Percentiles rank a stretch among this genome's conserved stretches.
Evolutionary conservation across 2,113 vertebrate genomes (phyloP).

Genomic region (Burhinus oedicnemus): DNA sequence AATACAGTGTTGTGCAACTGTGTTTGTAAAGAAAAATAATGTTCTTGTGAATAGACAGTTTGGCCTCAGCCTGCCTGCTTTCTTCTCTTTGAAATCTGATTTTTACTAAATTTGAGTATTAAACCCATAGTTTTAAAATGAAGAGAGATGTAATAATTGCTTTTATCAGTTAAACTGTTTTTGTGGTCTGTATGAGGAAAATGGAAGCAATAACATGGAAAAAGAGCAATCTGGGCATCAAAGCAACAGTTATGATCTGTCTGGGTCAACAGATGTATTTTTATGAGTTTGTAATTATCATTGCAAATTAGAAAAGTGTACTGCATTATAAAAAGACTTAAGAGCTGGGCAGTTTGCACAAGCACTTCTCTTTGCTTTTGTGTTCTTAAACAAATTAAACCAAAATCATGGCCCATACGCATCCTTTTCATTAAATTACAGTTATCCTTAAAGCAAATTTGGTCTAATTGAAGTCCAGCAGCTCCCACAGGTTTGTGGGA

Average conservation of each 20-base stretch:
- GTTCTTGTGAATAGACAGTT: background rate
- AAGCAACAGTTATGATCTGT: background rate
- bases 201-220: background rate
- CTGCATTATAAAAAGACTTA: background rate
- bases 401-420: background rate
- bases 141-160: background rate
- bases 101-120: background rate
- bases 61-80: background rate
- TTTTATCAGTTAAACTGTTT: background rate
- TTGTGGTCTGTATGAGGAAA: background rate
- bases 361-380: background rate
- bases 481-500: background rate
- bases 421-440: background rate
- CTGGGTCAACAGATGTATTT: background rate
- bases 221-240: background rate
- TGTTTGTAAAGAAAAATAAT: background rate
- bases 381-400: background rate
- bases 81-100: background rate
- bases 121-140: background rate
- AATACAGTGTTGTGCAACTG: background rate
- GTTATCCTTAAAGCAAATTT: background rate
- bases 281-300: background rate
- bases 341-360: background rate
- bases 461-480: background rate
- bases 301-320: background rate